These are phyloP conservation scores for Linnaemya vulpina DNA, from an alignment of 2,888 invertebrate genomes.

Conservation along the genomic window DNA sequence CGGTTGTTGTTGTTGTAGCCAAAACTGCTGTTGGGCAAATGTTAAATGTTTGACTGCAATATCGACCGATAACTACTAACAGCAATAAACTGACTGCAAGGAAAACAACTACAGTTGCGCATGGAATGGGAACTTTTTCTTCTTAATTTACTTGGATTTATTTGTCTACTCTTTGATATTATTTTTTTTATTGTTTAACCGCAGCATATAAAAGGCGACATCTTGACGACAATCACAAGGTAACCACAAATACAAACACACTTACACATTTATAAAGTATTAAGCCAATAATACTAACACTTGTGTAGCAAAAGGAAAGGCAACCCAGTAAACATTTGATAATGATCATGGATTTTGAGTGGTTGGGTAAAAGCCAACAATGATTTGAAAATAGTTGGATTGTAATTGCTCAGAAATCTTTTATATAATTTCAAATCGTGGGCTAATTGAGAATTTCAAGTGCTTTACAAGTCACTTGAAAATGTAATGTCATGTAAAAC, in stretches of 20 bases:
- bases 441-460: too few species aligned
- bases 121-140: conserved; percentile 24
- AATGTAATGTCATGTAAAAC: too few species aligned
- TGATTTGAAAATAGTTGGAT: too few species aligned
- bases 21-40: conserved; percentile 54
- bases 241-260: background rate
- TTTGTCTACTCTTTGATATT: conserved; percentile 56
- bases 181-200: conserved; percentile 54
- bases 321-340: background rate
- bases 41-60: conserved; percentile 56
- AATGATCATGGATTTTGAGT: too few species aligned
- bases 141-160: conserved; percentile 35
- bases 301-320: background rate
- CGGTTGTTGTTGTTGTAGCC: conserved; percentile 39
- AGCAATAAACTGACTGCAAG: conserved; percentile 34
- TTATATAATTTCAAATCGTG: too few species aligned
- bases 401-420: too few species aligned
- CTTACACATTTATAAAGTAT: background rate
- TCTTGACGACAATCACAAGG: conserved; percentile 74
- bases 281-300: background rate
- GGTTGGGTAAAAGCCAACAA: too few species aligned
- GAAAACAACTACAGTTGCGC: conserved; percentile 42
- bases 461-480: too few species aligned
- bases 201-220: conserved; percentile 72
- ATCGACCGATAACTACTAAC: conserved; percentile 32